Evolutionary conservation across 23 tunicate genomes (phyloP).

Genomic region (Halocynthia aurantium): DNA sequence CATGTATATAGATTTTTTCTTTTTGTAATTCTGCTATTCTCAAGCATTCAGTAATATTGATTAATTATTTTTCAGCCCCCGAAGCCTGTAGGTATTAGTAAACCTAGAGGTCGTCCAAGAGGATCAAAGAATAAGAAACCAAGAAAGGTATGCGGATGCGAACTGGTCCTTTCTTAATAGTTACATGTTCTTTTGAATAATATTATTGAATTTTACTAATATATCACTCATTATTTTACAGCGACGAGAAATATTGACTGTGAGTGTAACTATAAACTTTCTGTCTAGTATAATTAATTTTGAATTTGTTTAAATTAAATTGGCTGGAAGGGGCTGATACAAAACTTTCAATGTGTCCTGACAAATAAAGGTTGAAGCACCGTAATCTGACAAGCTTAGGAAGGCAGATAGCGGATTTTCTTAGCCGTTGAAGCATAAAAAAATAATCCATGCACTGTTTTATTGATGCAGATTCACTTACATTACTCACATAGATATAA

Average conservation of each 20-base stretch:
- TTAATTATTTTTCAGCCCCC: slow-evolving; percentile 50
- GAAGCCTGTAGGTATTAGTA: slow-evolving; percentile 80
- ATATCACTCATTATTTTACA: not conserved
- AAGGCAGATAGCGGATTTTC: too few relatives aligned
- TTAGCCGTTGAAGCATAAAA: too few relatives aligned
- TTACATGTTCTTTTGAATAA: not conserved
- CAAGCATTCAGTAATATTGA: not conserved
- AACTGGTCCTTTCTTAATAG: not conserved
- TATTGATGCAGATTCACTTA: too few relatives aligned
- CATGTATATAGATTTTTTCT: slow-evolving; percentile 34
- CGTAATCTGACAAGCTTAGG: too few relatives aligned
- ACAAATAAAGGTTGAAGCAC: too few relatives aligned
- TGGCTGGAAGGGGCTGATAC: not conserved
- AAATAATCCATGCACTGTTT: too few relatives aligned
- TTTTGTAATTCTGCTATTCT: not conserved
- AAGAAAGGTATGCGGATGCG: slow-evolving; percentile 52
- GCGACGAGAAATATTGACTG: slow-evolving; percentile 15
- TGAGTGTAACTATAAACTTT: not conserved
- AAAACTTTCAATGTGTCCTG: too few relatives aligned
- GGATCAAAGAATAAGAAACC: slow-evolving; percentile 92
- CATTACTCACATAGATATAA: too few relatives aligned
- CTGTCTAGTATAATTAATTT: not conserved
- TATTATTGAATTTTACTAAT: not conserved
- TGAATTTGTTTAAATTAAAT: not conserved
- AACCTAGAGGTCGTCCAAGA: slow-evolving; percentile 92